Evolutionary conservation across 2,797 vertebrate genomes (phyloP).

Genomic region (Toxotes lorentzi): DNA sequence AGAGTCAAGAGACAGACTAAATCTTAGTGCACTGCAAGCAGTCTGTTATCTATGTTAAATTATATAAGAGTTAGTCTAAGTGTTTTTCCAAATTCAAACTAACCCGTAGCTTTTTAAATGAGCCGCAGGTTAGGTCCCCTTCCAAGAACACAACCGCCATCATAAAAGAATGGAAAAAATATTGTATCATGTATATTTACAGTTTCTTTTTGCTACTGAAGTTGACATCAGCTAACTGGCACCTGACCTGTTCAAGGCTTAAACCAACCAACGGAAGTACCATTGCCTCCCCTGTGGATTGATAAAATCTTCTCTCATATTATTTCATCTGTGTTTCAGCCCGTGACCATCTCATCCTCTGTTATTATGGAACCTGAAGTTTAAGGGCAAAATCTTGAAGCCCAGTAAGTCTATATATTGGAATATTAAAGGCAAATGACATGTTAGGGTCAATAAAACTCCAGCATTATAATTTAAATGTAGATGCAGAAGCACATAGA

Average conservation of each 20-base stretch:
- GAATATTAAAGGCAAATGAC: neutral
- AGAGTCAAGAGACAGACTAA: neutral
- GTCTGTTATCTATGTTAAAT: neutral
- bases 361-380: neutral
- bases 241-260: neutral
- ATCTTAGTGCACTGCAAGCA: neutral
- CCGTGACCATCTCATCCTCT: neutral
- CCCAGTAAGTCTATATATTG: too few relatives aligned
- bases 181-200: too few relatives aligned
- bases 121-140: neutral
- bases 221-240: neutral
- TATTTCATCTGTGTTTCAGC: neutral
- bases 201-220: neutral
- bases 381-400: neutral
- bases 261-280: neutral
- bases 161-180: neutral
- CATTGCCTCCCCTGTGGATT: neutral
- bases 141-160: neutral
- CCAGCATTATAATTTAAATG: neutral
- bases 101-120: neutral
- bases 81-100: neutral
- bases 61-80: neutral
- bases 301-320: too few relatives aligned
- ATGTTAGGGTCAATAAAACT: neutral
- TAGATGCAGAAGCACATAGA: rapidly evolving